Conservation (phyloP, 1,140 invertebrate species). For the Eriocheir sinensis region DNA sequence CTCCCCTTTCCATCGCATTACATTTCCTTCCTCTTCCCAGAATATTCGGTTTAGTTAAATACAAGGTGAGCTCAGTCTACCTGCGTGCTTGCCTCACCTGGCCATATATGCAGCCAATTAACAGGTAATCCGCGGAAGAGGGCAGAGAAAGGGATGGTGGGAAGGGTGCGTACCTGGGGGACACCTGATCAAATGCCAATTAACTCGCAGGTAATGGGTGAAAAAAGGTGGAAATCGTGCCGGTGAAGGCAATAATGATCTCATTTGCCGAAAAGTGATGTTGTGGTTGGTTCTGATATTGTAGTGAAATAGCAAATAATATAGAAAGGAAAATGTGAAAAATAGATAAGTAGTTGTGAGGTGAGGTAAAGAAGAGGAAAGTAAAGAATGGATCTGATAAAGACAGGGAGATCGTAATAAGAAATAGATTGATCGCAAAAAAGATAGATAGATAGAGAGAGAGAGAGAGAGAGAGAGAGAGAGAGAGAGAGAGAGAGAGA, state of each 20-base stretch:
- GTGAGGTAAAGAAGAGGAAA: neutral
- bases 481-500: slow-evolving; percentile 22
- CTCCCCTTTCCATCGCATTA: neutral
- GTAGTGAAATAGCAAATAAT: neutral
- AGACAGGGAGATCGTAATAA: neutral
- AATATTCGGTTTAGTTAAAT: neutral
- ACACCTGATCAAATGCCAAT: neutral
- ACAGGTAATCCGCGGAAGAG: neutral
- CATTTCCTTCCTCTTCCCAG: neutral
- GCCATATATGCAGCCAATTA: neutral
- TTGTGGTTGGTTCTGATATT: neutral
- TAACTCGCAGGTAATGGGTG: neutral
- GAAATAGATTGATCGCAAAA: no score
- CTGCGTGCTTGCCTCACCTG: neutral
- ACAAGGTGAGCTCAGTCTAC: neutral
- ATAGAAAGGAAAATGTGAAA: no score
- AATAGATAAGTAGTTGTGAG: neutral
- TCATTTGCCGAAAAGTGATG: neutral
- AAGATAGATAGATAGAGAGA: neutral
- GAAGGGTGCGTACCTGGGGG: no score
- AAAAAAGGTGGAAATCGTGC: no score
- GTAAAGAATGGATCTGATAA: neutral
- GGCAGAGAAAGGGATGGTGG: neutral
- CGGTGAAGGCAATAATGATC: no score
- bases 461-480: slow-evolving; percentile 18